Evolutionary conservation across 2,797 vertebrate species (phyloP), one percentile per base, ranked within the genome.

Genomic region (Enteromius thamalakanensis): DNA sequence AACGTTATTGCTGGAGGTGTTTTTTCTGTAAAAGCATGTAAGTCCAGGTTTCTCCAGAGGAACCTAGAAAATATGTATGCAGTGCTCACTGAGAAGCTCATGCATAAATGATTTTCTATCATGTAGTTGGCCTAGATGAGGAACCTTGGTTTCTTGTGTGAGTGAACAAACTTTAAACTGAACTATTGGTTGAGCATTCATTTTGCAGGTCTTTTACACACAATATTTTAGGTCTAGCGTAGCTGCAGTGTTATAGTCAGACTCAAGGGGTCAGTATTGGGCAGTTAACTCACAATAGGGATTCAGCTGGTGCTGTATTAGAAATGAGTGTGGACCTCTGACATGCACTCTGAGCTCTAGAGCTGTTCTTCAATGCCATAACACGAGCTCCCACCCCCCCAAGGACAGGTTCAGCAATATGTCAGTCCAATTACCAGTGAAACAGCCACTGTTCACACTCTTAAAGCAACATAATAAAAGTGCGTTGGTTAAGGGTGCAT

Each of bases 251-350:
- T 86, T 78, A 37, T 55, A 23, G 15, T 67, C 81, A 49, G 86
- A 26, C 40, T 81, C 64, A 86, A 89, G 89, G 87, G 90, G 91
- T 86, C 91, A 84, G 9, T 79, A 72, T 82, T 68, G 60, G 15
- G 76, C 67, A 65, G 74, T 84, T 60, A 78, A 62, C 82, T 89
- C 69, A 42, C 21, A 55, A 26, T n/a, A 29, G 9, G 1, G n/a
- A 19, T 67, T 83, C 53, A 45, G 21, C 34, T 60, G 37, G 15
- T 70, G 51, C 10, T 70, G 76, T 83, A 14, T 69, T 69, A 49
- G 40, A 47, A 64, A 75, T 55, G 60, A 67, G 83, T 68, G 51
- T 17, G 62, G n/a, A 68, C 64, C 74, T 71, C 58, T 82, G 80
- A 71, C 76, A 62, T 64, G 40, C 49, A 76, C 42, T 77, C 64